Conservation (phyloP, 1,140 invertebrate genomes). For the Mycetomoellerius zeteki region DNA sequence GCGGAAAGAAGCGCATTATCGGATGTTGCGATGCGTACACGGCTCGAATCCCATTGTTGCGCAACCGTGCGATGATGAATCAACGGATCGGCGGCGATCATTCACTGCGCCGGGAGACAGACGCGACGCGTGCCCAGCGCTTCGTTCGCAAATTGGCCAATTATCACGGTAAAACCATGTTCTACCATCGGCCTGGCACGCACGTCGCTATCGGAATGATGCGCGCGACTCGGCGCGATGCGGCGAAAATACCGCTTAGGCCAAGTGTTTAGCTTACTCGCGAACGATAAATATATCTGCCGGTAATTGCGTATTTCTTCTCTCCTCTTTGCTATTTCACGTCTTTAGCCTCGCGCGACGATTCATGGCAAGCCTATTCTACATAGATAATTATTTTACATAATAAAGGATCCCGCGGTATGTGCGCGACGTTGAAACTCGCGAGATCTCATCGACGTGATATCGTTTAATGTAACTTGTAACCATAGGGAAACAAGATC, state of each 20-base stretch:
- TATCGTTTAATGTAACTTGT: not conserved
- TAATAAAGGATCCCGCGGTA: not conserved
- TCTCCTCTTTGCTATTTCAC: not conserved
- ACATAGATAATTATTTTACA: constrained; percentile 49
- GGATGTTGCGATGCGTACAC: constrained; percentile 45
- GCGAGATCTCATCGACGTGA: not conserved
- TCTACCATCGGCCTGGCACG: not conserved
- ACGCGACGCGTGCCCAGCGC: constrained; percentile 67
- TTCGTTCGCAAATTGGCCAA: constrained; percentile 72
- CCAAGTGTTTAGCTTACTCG: not conserved
- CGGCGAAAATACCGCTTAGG: constrained; percentile 3
- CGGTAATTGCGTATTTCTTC: not conserved
- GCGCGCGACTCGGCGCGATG: not conserved
- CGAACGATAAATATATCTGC: constrained; percentile 32
- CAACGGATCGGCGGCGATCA: constrained; percentile 69
- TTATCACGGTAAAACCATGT: constrained; percentile 63
- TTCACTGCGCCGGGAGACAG: constrained; percentile 63
- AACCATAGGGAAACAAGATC: constrained; percentile 1
- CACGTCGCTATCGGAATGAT: constrained; percentile 25
- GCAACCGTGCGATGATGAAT: constrained; percentile 71
- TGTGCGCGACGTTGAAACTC: not conserved
- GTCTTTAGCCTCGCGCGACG: not conserved
- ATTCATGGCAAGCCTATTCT: not conserved
- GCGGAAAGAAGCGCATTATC: constrained; percentile 70
- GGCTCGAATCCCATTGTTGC: constrained; percentile 67